These are phyloP conservation scores for Hystrix cristata DNA, from an alignment of 2,113 vertebrate genomes.

Conservation along the genomic window DNA sequence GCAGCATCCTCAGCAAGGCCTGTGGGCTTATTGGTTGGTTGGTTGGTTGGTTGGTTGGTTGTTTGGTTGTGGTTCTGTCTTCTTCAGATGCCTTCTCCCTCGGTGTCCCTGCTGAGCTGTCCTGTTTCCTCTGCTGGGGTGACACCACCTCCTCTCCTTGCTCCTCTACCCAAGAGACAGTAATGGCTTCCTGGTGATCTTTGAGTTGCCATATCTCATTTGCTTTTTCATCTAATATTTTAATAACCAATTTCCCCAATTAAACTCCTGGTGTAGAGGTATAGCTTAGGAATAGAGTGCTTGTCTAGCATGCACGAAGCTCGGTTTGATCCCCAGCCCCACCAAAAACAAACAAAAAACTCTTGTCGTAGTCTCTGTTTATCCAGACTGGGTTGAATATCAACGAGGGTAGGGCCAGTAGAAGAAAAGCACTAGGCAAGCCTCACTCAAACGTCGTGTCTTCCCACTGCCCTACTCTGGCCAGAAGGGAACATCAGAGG, in stretches of 20 bases:
- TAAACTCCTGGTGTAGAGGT: background rate
- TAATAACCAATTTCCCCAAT: background rate
- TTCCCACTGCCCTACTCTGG: background rate
- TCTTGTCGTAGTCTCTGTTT: background rate
- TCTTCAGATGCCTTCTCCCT: background rate
- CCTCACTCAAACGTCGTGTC: background rate
- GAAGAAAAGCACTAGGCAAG: background rate
- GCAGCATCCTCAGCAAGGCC: background rate
- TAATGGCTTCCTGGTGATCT: background rate
- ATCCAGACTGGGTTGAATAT: background rate
- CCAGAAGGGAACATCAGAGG: background rate
- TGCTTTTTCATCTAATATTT: background rate
- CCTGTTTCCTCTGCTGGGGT: background rate
- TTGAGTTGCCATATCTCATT: background rate
- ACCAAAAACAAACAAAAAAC: background rate
- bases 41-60: background rate
- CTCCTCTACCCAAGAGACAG: background rate
- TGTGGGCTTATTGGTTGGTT: too few species aligned
- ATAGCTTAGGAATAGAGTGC: background rate
- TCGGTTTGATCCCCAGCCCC: background rate
- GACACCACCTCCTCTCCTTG: background rate
- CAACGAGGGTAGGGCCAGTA: background rate
- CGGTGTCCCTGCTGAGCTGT: background rate
- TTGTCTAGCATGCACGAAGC: background rate
- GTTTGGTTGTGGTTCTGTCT: background rate